Percentiles rank a stretch among this genome's conserved stretches.
phyloP scores from a whole-genome alignment of 2,113 vertebrate genomes.

The Ciconia maguari region DNA sequence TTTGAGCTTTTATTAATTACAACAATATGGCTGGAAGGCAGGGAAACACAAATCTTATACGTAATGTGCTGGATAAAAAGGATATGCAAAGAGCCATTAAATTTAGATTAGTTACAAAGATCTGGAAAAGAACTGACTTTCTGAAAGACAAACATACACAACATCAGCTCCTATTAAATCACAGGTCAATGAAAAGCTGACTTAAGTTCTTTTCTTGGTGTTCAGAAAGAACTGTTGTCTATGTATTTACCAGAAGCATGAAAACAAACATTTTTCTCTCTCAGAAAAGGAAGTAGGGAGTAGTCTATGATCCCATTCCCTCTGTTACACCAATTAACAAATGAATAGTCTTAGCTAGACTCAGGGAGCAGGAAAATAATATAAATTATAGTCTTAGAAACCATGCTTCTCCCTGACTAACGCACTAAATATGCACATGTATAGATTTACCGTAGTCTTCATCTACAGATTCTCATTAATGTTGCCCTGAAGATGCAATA shows the following conservation, averaged over 20 bases:
- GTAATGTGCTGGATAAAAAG: background rate
- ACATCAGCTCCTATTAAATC: background rate
- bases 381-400: background rate
- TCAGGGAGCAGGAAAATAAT: background rate
- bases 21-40: background rate
- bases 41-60: background rate
- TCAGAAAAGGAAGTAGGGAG: background rate
- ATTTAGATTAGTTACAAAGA: background rate
- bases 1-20: background rate
- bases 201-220: background rate
- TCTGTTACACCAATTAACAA: background rate
- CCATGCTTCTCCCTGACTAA: background rate
- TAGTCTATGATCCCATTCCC: background rate
- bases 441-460: background rate
- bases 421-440: background rate
- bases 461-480: background rate
- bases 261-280: background rate
- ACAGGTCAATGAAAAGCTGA: background rate
- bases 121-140: background rate
- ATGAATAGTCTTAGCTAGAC: background rate
- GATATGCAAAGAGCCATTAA: background rate
- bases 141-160: background rate
- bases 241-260: background rate
- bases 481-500: background rate
- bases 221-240: background rate